Conservation (phyloP, 2,888 invertebrate genomes). For the Coelopa pilipes region DNA sequence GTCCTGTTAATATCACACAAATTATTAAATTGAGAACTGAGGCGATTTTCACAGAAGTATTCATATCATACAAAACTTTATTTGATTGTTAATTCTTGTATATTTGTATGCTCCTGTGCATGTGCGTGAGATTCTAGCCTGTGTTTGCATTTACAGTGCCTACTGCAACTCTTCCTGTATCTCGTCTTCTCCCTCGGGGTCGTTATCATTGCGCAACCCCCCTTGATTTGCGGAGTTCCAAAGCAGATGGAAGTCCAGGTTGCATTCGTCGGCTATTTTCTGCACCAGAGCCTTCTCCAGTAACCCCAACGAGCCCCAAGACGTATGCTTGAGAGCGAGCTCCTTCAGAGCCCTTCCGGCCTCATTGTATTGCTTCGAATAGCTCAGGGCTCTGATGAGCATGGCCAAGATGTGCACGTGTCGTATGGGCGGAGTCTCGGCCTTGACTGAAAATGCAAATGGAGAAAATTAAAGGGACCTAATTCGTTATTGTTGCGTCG, state of each 20-base stretch:
- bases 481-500: neutral
- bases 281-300: constrained; percentile 62
- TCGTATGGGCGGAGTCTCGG: constrained; percentile 64
- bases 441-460: constrained; percentile 54
- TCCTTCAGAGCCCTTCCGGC: constrained; percentile 63
- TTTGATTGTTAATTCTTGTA: too few relatives aligned
- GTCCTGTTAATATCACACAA: too few relatives aligned
- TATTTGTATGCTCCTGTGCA: neutral
- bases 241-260: constrained; percentile 64
- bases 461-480: neutral
- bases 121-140: neutral
- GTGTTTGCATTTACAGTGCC: too few relatives aligned
- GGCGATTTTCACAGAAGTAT: too few relatives aligned
- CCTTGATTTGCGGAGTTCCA: constrained; percentile 54
- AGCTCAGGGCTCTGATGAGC: constrained; percentile 60
- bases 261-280: constrained; percentile 63
- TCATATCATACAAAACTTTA: too few relatives aligned
- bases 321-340: constrained; percentile 60
- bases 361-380: constrained; percentile 63
- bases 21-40: too few relatives aligned
- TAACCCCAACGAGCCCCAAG: constrained; percentile 63
- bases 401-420: constrained; percentile 63
- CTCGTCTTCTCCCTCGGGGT: constrained; percentile 58
- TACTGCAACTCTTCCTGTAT: constrained; percentile 60
- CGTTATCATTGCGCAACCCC: constrained; percentile 43